These are phyloP conservation scores for Piliocolobus tephrosceles DNA, from an alignment of 2,113 vertebrate genomes.

Conservation along the genomic window DNA sequence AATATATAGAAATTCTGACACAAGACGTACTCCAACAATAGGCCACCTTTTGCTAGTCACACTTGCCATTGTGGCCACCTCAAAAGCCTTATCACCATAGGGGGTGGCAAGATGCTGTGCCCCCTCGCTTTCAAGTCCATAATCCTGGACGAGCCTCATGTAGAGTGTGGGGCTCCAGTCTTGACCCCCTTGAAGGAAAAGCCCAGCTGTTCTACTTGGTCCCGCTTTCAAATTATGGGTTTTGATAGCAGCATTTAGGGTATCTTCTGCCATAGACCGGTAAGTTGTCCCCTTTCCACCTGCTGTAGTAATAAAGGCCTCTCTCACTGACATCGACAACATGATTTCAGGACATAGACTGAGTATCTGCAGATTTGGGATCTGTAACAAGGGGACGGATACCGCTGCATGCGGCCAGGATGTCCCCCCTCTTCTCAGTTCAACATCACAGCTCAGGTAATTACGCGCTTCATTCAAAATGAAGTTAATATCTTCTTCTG, in stretches of 20 bases:
- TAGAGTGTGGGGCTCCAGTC: constrained; percentile 96
- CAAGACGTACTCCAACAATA: constrained; percentile 94
- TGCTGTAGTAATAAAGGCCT: constrained; percentile 94
- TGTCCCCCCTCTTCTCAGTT: constrained; percentile 97
- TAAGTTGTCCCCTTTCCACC: constrained; percentile 99
- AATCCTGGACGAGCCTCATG: constrained; percentile 97
- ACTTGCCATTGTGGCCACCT: constrained; percentile 92
- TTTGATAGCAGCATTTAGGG: constrained; percentile 89
- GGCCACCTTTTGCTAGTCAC: constrained; percentile 96
- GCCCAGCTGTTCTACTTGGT: constrained; percentile 89
- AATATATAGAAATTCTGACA: constrained; percentile 98
- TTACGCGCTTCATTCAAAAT: constrained; percentile 93
- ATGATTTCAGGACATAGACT: constrained; percentile 97
- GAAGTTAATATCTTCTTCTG: constrained; percentile 93
- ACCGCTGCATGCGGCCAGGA: constrained; percentile 97
- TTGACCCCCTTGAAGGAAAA: constrained; percentile 92
- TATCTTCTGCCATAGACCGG: constrained; percentile 95
- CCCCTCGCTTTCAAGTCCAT: constrained; percentile 96
- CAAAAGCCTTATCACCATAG: constrained; percentile 89
- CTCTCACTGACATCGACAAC: constrained; percentile 91
- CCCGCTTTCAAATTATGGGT: constrained; percentile 85
- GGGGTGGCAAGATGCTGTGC: constrained; percentile 90
- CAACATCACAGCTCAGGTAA: constrained; percentile 94
- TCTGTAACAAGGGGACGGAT: constrained; percentile 94
- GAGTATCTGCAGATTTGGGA: constrained; percentile 95